phyloP scores from a whole-genome alignment of 2,113 vertebrate genomes.

The Regulus satrapa region DNA sequence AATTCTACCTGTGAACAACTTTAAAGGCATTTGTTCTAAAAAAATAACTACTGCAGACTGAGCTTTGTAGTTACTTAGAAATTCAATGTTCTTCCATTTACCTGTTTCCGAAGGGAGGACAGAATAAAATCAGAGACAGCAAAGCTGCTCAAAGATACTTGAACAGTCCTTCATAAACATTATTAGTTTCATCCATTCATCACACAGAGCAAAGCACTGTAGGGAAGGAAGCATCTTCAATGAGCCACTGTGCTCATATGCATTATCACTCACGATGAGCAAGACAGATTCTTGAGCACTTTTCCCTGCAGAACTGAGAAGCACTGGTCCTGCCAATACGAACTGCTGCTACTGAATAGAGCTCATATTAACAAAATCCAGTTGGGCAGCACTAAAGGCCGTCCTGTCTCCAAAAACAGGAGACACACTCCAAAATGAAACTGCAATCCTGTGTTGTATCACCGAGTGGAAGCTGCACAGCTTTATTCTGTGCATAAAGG shows the following conservation, averaged over 20 bases:
- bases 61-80: background rate
- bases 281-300: background rate
- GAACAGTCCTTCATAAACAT: background rate
- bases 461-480: fast-evolving
- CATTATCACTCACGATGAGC: fast-evolving
- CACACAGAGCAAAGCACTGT: background rate
- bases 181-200: background rate
- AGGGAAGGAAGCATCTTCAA: background rate
- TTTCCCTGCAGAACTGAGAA: background rate
- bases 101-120: background rate
- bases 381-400: fast-evolving
- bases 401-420: background rate
- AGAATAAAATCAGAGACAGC: background rate
- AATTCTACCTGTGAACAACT: background rate
- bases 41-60: background rate
- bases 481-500: background rate
- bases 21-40: background rate
- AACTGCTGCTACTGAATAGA: background rate
- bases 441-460: fast-evolving
- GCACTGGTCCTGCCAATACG: fast-evolving
- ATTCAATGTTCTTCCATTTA: fast-evolving
- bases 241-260: fast-evolving
- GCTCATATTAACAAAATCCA: background rate
- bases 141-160: background rate
- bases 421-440: background rate